A percentile compares a stretch with the other conserved stretches of the same genome.
Evolutionary conservation across 2,113 vertebrate species (phyloP).

Genomic region (Austrofundulus limnaeus): DNA sequence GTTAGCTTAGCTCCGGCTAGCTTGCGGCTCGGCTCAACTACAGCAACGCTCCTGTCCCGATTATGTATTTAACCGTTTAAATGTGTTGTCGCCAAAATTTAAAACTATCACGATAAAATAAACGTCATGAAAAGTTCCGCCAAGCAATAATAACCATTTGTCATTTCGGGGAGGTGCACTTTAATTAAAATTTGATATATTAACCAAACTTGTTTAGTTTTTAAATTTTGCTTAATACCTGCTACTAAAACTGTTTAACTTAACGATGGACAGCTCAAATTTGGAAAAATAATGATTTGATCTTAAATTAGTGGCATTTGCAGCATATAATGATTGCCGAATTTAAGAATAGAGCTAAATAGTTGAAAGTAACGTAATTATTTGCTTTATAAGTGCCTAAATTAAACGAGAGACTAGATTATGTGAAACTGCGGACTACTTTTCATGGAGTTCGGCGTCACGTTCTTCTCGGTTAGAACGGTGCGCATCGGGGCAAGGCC

Average conservation of each 20-base stretch:
- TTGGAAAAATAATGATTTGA: neutral
- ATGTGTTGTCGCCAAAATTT: neutral
- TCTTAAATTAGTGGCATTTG: rapidly evolving
- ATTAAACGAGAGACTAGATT: neutral
- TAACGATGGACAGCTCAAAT: neutral
- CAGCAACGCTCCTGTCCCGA: slow-evolving; percentile 9
- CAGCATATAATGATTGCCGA: slow-evolving; percentile 3
- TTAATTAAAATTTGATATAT: rapidly evolving
- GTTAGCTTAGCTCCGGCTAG: slow-evolving; percentile 51
- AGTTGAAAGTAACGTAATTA: rapidly evolving
- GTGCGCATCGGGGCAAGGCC: slow-evolving; percentile 52
- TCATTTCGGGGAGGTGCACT: slow-evolving; percentile 21
- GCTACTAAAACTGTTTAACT: slow-evolving; percentile 22
- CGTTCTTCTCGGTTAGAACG: slow-evolving; percentile 20
- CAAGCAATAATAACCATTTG: rapidly evolving
- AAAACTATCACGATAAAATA: rapidly evolving
- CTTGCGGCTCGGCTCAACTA: slow-evolving; percentile 41
- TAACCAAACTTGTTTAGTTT: neutral
- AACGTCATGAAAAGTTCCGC: rapidly evolving
- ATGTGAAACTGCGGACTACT: neutral
- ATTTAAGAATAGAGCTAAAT: neutral
- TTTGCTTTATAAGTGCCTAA: rapidly evolving
- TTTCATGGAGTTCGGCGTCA: slow-evolving; percentile 46
- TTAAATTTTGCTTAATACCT: neutral
- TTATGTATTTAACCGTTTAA: slow-evolving; percentile 5